Evolutionary conservation across 2,113 vertebrate species (phyloP), one percentile per base, ranked within the genome.

Genomic region (Ophiodon elongatus): DNA sequence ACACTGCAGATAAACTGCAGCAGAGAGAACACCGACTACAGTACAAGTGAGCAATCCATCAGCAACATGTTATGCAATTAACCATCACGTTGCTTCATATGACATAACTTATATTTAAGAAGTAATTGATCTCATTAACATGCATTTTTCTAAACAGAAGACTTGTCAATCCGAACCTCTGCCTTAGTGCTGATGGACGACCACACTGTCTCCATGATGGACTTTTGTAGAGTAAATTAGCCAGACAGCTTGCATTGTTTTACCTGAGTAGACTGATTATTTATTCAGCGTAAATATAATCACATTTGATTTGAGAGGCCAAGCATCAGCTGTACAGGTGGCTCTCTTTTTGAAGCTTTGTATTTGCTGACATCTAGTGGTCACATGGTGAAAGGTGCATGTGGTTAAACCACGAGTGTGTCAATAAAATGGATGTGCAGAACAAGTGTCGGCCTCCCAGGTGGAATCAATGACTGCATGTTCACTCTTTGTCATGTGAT

Each of bases 331-430:
- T 8, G 8, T 1, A 11, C 19, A 27, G 27, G 25, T 25, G 13
- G 17, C 3, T 4, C 33, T 57, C 11, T 56, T 6, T 52, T 5
- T 0, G 67, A 84, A 45, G 29, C 80, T 86, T 90, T 92, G 88
- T 67, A 73, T 92, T 88, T 93, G 91, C 86, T 93, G 93, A 71
- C 92, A 90, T 78, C 93, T 93, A 89, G 89, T 89, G 93, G 91
- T 23, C 0, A 29, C 33, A 43, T 1, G 0, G 4, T 57, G 15
- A 43, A 78, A 60, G 1, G 19, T 3, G 6, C 23, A 4, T 11
- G 0, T 14, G 17, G 23, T 25, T 4, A 9, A 37, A 21, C 15
- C 19, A 4, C 0, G 4, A 21, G 17, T 35, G 8, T 76, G 47
- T 50, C 59, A 63, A 21, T 23, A 25, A 60, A 52, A 74, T 21